Evolutionary conservation across 2,113 vertebrate species (phyloP).

Genomic region (Aleadryas rufinucha): DNA sequence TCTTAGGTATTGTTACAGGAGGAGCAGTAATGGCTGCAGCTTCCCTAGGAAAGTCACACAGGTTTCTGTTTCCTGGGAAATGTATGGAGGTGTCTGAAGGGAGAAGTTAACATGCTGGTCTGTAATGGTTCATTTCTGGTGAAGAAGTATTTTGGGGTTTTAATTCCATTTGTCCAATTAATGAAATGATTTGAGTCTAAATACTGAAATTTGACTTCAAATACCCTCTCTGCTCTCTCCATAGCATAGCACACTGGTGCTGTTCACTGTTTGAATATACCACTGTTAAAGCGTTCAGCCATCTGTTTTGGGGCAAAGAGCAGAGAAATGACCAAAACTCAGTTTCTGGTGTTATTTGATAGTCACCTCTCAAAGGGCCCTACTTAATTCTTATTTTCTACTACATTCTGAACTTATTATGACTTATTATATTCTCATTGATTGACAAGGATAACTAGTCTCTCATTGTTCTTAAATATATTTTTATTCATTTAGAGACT

Average conservation of each 20-base stretch:
- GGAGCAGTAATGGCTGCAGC: not conserved
- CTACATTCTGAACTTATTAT: not conserved
- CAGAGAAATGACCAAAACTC: not conserved
- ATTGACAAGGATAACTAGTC: not conserved
- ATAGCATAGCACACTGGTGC: not conserved
- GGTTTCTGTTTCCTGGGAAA: not conserved
- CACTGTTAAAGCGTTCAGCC: not conserved
- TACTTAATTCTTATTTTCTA: not conserved
- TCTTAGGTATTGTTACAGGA: not conserved
- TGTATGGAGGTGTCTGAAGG: not conserved
- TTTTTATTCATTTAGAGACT: conserved; percentile 2
- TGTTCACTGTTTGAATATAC: not conserved
- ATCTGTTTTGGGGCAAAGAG: not conserved
- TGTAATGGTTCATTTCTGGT: not conserved
- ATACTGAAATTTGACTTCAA: not conserved
- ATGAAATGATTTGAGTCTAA: not conserved
- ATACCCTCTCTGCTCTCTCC: not conserved
- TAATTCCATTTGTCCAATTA: not conserved
- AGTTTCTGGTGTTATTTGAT: not conserved
- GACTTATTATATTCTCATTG: not conserved
- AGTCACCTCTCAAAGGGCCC: not conserved
- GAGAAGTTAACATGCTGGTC: not conserved
- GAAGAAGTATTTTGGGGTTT: not conserved
- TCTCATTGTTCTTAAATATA: not conserved
- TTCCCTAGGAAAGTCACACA: not conserved